Percentiles rank a stretch among this genome's conserved stretches.
phyloP scores from a whole-genome alignment of 1,140 invertebrate species.

The Paraescarpia echinospica region DNA sequence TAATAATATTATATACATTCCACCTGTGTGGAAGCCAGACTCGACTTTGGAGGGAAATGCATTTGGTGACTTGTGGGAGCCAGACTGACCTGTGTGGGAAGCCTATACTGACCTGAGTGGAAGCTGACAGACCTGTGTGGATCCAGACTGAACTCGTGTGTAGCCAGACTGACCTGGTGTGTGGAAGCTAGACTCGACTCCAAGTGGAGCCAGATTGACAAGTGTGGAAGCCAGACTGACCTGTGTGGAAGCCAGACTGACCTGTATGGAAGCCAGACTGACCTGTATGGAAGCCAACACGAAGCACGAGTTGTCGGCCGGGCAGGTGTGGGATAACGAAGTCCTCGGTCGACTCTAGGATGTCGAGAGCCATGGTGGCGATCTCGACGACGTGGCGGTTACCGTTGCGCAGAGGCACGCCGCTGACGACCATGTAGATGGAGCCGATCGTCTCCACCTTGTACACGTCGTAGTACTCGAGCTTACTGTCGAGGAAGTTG shows the following conservation, averaged over 20 bases:
- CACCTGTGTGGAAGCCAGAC: not conserved
- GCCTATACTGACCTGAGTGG: not conserved
- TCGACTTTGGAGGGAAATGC: too few relatives aligned
- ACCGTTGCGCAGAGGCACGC: constrained; percentile 67
- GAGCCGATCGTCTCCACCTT: constrained; percentile 97
- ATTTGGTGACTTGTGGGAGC: too few relatives aligned
- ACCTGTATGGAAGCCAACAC: constrained; percentile 31
- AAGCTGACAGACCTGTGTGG: too few relatives aligned
- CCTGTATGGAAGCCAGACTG: not conserved
- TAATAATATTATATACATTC: too few relatives aligned
- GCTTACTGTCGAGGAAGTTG: constrained; percentile 64
- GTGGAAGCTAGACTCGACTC: too few relatives aligned
- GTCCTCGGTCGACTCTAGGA: constrained; percentile 23
- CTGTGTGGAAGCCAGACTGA: constrained; percentile 27
- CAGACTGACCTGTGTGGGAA: constrained; percentile 29
- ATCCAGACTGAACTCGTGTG: too few relatives aligned
- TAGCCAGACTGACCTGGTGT: too few relatives aligned
- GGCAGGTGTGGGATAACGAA: constrained; percentile 27
- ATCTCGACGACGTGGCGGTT: constrained; percentile 31
- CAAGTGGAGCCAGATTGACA: too few relatives aligned
- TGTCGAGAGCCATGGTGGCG: constrained; percentile 26
- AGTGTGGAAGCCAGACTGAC: not conserved
- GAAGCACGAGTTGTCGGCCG: constrained; percentile 22
- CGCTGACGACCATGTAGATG: constrained; percentile 97
- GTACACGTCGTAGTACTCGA: constrained; percentile 90